These are phyloP conservation scores for Lithobates pipiens DNA, from an alignment of 2,797 vertebrate species.

Conservation along the genomic window DNA sequence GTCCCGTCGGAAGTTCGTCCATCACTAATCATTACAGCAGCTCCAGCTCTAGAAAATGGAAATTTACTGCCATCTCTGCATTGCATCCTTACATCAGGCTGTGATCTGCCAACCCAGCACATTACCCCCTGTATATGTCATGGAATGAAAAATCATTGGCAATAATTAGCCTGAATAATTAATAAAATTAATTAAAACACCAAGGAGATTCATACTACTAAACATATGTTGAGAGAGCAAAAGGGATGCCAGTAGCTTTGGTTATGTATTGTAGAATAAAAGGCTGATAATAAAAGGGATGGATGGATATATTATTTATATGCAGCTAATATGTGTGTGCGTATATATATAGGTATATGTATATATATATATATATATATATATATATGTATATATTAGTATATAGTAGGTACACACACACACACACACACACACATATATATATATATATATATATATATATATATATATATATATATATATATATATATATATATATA, in stretches of 20 bases:
- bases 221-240: slow-evolving; percentile 44
- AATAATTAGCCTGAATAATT: slow-evolving; percentile 58
- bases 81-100: background rate
- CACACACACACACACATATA: too few relatives aligned
- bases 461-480: too few relatives aligned
- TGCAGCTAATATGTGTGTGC: too few relatives aligned
- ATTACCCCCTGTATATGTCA: slow-evolving; percentile 51
- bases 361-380: too few relatives aligned
- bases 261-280: slow-evolving; percentile 1
- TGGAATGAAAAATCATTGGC: slow-evolving; percentile 47
- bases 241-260: background rate
- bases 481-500: too few relatives aligned
- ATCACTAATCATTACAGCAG: background rate
- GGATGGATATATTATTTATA: background rate
- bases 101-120: slow-evolving; percentile 10
- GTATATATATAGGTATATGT: too few relatives aligned
- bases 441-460: too few relatives aligned
- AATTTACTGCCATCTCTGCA: background rate
- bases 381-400: too few relatives aligned
- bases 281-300: background rate
- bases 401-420: too few relatives aligned
- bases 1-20: too few relatives aligned
- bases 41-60: background rate
- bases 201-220: slow-evolving; percentile 46
- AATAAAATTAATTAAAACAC: slow-evolving; percentile 57